Conservation (phyloP, 2,888 invertebrate species). For the Callyntrura guangdongensis region DNA sequence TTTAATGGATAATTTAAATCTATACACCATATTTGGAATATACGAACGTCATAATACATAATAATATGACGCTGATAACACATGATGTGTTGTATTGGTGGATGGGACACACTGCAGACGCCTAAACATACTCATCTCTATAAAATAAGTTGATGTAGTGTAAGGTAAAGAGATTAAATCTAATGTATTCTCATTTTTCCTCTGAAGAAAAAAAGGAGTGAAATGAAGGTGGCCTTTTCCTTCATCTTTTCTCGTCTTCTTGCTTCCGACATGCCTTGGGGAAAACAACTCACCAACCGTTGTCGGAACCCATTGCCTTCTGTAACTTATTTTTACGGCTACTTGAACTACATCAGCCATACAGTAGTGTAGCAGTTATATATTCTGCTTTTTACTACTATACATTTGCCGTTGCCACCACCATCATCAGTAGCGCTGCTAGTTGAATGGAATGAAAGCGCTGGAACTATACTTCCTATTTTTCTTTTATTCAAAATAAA, state of each 20-base stretch:
- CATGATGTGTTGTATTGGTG: not conserved
- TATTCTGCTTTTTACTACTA: not conserved
- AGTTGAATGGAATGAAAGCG: not conserved
- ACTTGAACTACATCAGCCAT: not conserved
- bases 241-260: conserved; percentile 52
- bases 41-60: too few species aligned
- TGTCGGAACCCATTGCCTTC: conserved; percentile 38
- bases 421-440: not conserved
- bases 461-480: not conserved
- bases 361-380: not conserved
- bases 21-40: too few species aligned
- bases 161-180: conserved; percentile 77
- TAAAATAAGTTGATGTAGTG: conserved; percentile 70
- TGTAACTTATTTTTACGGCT: not conserved
- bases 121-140: not conserved
- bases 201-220: conserved; percentile 22
- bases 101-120: not conserved
- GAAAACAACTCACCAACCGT: conserved; percentile 65
- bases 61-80: too few species aligned
- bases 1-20: too few species aligned
- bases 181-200: conserved; percentile 68
- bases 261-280: conserved; percentile 62
- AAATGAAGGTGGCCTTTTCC: conserved; percentile 64
- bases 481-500: conserved; percentile 1
- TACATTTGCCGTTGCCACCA: not conserved